Percentiles rank a stretch among this genome's conserved stretches.
Evolutionary conservation across 2,113 vertebrate genomes (phyloP).

Genomic region (Thryonomys swinderianus): DNA sequence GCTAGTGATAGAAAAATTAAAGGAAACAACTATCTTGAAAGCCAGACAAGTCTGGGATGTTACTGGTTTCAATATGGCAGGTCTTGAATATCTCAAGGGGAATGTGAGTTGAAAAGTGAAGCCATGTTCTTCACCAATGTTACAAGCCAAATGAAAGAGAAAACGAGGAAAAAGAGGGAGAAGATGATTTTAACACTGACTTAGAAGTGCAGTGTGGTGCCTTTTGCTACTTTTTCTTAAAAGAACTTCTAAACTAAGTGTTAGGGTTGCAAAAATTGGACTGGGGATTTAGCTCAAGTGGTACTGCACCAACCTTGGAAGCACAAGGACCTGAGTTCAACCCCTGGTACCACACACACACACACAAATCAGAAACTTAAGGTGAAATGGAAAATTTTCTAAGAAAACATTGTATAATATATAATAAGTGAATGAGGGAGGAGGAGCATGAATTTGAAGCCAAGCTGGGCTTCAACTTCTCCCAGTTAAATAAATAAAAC

Average conservation of each 20-base stretch:
- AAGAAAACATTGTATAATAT: neutral
- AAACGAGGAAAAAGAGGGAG: slow-evolving; percentile 93
- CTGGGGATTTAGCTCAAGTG: too few relatives aligned
- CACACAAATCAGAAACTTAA: neutral
- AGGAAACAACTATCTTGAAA: slow-evolving; percentile 93
- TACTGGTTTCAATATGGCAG: slow-evolving; percentile 96
- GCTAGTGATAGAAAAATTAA: slow-evolving; percentile 94
- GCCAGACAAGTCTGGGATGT: slow-evolving; percentile 93
- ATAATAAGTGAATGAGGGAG: neutral
- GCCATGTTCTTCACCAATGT: slow-evolving; percentile 96
- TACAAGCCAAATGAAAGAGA: slow-evolving; percentile 91
- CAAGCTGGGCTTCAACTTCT: neutral
- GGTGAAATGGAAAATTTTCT: neutral
- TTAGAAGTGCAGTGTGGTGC: slow-evolving; percentile 74
- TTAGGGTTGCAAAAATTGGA: too few relatives aligned
- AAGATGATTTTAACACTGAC: slow-evolving; percentile 92
- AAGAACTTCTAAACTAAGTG: neutral
- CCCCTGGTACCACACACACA: too few relatives aligned
- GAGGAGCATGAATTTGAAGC: neutral
- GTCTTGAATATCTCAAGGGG: slow-evolving; percentile 94
- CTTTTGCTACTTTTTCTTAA: neutral
- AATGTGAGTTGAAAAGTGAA: slow-evolving; percentile 96
- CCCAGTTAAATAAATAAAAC: neutral
- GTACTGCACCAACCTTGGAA: too few relatives aligned
- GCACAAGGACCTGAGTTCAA: too few relatives aligned